Evolutionary conservation across 2,888 invertebrate species (phyloP), one percentile per base, ranked within the genome.

Genomic region (Baronia brevicornis): DNA sequence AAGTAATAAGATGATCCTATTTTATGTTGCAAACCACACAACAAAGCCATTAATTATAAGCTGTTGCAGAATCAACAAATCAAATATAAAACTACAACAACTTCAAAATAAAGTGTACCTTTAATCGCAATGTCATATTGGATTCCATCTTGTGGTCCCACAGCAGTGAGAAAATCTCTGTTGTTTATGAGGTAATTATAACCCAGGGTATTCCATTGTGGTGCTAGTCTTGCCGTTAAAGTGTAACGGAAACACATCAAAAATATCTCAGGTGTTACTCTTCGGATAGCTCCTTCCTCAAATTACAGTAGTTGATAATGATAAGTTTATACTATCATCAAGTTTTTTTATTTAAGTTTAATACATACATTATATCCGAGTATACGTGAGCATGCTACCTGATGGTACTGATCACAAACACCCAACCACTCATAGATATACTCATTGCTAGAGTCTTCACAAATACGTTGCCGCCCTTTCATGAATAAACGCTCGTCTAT

Each of bases 211-310:
- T 78, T 80, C 79, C 82, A 84, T 3, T 39, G 24, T 1, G 84
- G 84, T 13, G 82, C 79, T 1, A 82, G 44, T 54, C 66, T 74
- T 21, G 84, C 84, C 1, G 61, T 65, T 57, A 82, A 52, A 11
- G 84, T 77, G 42, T 82, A 84, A 36, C 53, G 52, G 39, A 80
- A 80, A 55, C 80, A 80, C 54, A 61, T 60, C 44, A 65, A 50
- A 41, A 61, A 77, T 17, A 67, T 54, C 34, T 79, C 75, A 5
- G 57, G 34, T 2, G 67, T 61, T 2, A 60, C 54, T 7, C 44
- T 38, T 30, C 46, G 54, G 33, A 80, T 69, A 12, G 33, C 46
- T 6, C 74, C 77, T 11, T 70, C 63, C 82, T 82, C 30, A 54
- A 55, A 45, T 12, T 7, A 24, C 3, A 14, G 9, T 18, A 22